Base-by-base conservation (phyloP, 2,888 invertebrate genomes). In the Ernsta delagoae region DNA sequence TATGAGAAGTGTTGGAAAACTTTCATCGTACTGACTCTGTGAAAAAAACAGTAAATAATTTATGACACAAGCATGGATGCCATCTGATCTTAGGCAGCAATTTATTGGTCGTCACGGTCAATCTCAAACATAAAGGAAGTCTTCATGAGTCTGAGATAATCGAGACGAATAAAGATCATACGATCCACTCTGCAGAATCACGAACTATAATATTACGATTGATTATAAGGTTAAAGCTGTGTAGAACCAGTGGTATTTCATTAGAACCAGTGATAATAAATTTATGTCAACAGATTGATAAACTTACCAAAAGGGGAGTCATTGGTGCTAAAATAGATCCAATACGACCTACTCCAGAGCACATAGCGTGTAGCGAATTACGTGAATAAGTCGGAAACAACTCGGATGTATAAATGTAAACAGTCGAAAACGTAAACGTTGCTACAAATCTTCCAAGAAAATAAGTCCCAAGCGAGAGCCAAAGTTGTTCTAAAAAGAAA, bases 1-100 rank as follows among this genome's bases (percentile, higher is more conserved):
- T 61, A 92, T 89, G 3, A 92, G 75, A 2, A 92, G 75, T n/a
- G 89, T 81, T 1, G 93, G 92, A 0, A 93, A 74, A 41, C 83
- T 81, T 69, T 81, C 79, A 31, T 54, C 16, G 54, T 54, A 54
- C 54, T 54, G 31, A 5, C 3, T 54, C 54, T 54, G 54, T 54
- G 5, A 31, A 54, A 31, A 6, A 31, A 9, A 4, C 9, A 45
- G n/a, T n/a, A n/a, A n/a, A n/a, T n/a, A n/a, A n/a, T n/a, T n/a
- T n/a, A n/a, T n/a, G n/a, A n/a, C n/a, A n/a, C n/a, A n/a, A n/a
- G n/a, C n/a, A n/a, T n/a, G n/a, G n/a, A n/a, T n/a, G n/a, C n/a
- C n/a, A n/a, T n/a, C n/a, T n/a, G n/a, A n/a, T n/a, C n/a, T n/a
- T n/a, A n/a, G n/a, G n/a, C n/a, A n/a, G n/a, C n/a, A n/a, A n/a